A percentile compares a stretch with the other conserved stretches of the same genome.
Conservation (phyloP, 2,797 vertebrate genomes). For the Alauda arvensis region DNA sequence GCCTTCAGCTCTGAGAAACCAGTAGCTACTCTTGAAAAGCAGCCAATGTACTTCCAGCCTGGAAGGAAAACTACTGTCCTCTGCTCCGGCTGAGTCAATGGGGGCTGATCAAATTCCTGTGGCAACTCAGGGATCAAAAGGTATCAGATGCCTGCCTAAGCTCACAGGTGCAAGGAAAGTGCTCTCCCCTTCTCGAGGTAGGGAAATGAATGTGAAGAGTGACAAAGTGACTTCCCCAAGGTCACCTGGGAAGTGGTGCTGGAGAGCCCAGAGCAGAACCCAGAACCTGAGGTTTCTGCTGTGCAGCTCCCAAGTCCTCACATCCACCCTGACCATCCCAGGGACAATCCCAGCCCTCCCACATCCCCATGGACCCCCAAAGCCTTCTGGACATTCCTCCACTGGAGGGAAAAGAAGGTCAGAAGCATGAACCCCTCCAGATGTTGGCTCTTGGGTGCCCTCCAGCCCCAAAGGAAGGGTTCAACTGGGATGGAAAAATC, state of each 20-base stretch:
- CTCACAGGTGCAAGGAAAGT: not conserved
- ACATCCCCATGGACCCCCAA: rapidly evolving
- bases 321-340: not conserved
- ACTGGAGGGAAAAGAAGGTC: not conserved
- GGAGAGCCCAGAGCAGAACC: not conserved
- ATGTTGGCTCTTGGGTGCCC: not conserved
- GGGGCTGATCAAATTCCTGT: not conserved
- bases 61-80: not conserved
- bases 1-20: not conserved
- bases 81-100: not conserved
- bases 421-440: not conserved
- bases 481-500: not conserved
- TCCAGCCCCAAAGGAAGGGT: not conserved
- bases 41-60: not conserved
- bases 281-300: not conserved
- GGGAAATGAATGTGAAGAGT: not conserved
- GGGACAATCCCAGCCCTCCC: not conserved
- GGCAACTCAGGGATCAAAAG: not conserved
- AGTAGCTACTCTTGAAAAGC: not conserved
- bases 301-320: not conserved
- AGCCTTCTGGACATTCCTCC: not conserved
- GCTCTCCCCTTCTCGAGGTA: not conserved
- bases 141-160: not conserved
- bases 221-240: not conserved
- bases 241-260: not conserved